Evolutionary conservation across 2,113 vertebrate genomes (phyloP), one percentile per base, ranked within the genome.

Genomic region (Brachyhypopomus gauderio): DNA sequence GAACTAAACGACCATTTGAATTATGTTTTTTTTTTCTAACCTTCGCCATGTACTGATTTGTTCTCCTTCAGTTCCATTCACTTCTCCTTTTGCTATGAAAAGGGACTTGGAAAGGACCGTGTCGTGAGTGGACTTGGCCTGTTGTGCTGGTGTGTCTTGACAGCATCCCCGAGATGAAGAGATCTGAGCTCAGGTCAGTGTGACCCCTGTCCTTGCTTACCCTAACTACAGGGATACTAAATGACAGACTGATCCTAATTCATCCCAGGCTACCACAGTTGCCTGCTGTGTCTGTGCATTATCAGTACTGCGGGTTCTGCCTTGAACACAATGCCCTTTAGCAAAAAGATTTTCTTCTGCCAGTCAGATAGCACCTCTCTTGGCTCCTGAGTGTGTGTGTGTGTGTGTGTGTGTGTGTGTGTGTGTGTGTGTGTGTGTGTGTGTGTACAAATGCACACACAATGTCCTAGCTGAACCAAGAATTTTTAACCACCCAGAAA

Each of bases 361-460:
- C 64, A 66, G 25, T 3, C 16, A 36, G 30, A 20, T 11, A 67
- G 30, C n/a, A 17, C 8, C 19, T 7, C 20, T 36, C 64, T 20
- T 67, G 27, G 27, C 19, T 67, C 30, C 30, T 36, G 17, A 52
- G 45, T 52, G 45, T 14, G 45, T 52, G 45, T 14, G 45, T 52
- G 45, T 52, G 45, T 52, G 63, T 78, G 45, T 84, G 72, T 84
- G 55, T 55, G 22, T 77, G 14, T 73, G 36, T 85, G 67, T 48
- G 72, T 81, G 59, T 80, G 71, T 82, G 60, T 34, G n/a, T 78
- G 9, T 67, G 34, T 84, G 63, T 76, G 34, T 82, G 71, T 82
- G 52, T 41, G 20, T 75, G 9, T 64, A n/a, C 45, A 52, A 7
- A 11, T 52, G 45, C 45, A 52, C 12, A 11, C 45, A 52, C 30